Evolutionary conservation across 1,140 invertebrate species (phyloP).

Genomic region (Hylyphantes graminicola): DNA sequence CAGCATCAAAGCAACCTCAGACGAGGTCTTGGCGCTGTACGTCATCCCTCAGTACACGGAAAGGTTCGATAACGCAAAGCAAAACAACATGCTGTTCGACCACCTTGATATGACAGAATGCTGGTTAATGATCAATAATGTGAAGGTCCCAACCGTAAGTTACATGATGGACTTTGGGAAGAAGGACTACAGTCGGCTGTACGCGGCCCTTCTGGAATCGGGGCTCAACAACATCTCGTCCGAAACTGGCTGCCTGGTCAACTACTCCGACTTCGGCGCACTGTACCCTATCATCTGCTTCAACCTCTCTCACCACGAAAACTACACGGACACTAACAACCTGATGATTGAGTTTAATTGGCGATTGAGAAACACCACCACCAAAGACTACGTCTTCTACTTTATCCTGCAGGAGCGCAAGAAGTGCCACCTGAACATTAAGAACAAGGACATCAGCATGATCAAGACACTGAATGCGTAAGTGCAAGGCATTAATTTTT

Average conservation of each 20-base stretch:
- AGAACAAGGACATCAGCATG: neutral
- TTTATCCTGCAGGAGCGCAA: neutral
- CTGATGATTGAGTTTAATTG: neutral
- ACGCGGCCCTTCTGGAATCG: conserved; percentile 1
- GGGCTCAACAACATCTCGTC: neutral
- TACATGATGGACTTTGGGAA: neutral
- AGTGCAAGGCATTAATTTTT: neutral
- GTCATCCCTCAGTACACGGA: conserved; percentile 13
- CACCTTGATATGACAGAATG: conserved; percentile 26
- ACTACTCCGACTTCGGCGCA: neutral
- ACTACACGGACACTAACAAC: neutral
- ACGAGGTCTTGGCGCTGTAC: conserved; percentile 26
- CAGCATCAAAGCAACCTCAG: conserved; percentile 15
- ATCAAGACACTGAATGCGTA: neutral
- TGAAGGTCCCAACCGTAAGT: neutral
- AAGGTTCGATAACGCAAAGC: too few relatives aligned
- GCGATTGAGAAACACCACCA: neutral
- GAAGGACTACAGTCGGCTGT: neutral
- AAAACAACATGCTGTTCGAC: conserved; percentile 22
- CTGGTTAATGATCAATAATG: neutral
- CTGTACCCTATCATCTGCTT: neutral
- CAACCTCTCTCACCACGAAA: neutral
- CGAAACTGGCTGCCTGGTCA: neutral
- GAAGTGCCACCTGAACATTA: neutral
- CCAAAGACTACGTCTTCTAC: conserved; percentile 3